phyloP scores from a whole-genome alignment of 2,797 vertebrate genomes.

The Girardinus metallicus region DNA sequence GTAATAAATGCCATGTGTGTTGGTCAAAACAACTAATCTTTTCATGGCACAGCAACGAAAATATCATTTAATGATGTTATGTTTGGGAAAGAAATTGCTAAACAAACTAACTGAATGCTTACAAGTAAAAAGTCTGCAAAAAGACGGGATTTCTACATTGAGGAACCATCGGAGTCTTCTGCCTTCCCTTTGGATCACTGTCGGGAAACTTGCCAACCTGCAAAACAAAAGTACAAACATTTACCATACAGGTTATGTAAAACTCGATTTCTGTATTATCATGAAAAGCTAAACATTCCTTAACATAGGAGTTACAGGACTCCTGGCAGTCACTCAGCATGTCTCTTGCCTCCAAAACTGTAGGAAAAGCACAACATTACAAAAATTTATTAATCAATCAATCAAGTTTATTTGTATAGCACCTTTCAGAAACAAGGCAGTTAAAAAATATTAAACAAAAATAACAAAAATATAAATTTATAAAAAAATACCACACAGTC shows the following conservation, averaged over 20 bases:
- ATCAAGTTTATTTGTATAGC: no score
- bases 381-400: background rate
- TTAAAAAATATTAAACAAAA: no score
- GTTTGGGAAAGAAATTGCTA: background rate
- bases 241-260: background rate
- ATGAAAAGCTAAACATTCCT: slow-evolving; percentile 74
- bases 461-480: no score
- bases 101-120: slow-evolving; percentile 33
- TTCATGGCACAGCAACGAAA: background rate
- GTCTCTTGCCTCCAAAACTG: slow-evolving; percentile 89
- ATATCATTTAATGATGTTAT: background rate
- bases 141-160: slow-evolving; percentile 76
- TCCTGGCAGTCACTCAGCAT: slow-evolving; percentile 71
- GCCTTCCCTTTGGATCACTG: slow-evolving; percentile 57
- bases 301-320: slow-evolving; percentile 85
- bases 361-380: slow-evolving; percentile 10
- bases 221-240: slow-evolving; percentile 13
- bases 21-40: background rate
- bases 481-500: no score
- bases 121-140: slow-evolving; percentile 78
- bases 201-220: slow-evolving; percentile 78
- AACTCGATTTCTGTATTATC: background rate
- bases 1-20: background rate
- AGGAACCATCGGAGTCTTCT: slow-evolving; percentile 74
- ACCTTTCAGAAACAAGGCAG: no score